phyloP scores from a whole-genome alignment of 1,140 invertebrate species.

The Elysia chlorotica region DNA sequence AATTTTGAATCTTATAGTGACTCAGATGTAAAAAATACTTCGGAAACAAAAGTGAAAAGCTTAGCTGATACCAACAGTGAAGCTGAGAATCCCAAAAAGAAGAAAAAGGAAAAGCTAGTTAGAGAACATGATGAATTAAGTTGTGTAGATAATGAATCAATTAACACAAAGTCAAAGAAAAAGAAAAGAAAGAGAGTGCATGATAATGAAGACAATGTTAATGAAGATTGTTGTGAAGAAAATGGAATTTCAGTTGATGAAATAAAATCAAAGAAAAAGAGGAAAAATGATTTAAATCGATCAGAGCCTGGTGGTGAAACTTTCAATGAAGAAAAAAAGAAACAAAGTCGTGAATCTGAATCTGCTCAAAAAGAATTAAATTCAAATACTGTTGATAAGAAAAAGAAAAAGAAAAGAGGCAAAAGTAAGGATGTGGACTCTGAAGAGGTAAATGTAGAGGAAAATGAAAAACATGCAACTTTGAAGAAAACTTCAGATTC shows the following conservation, averaged over 20 bases:
- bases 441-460: not conserved
- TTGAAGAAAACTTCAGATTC: constrained; percentile 5
- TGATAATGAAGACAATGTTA: not conserved
- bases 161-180: not conserved
- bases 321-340: not conserved
- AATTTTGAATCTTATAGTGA: not conserved
- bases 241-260: not conserved
- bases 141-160: not conserved
- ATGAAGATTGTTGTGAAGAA: not conserved
- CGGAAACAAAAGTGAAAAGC: not conserved
- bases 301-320: not conserved
- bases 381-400: not conserved
- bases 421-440: not conserved
- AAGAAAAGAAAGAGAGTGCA: not conserved
- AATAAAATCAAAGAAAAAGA: not conserved
- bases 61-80: not conserved
- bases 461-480: not conserved
- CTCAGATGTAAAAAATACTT: too few species aligned
- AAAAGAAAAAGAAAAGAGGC: constrained; percentile 3
- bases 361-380: not conserved
- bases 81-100: not conserved
- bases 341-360: not conserved
- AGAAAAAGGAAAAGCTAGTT: not conserved
- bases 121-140: not conserved
- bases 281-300: not conserved